Evolutionary conservation across 1,140 invertebrate species (phyloP).

Genomic region (Pseudomyrmex pallidus): DNA sequence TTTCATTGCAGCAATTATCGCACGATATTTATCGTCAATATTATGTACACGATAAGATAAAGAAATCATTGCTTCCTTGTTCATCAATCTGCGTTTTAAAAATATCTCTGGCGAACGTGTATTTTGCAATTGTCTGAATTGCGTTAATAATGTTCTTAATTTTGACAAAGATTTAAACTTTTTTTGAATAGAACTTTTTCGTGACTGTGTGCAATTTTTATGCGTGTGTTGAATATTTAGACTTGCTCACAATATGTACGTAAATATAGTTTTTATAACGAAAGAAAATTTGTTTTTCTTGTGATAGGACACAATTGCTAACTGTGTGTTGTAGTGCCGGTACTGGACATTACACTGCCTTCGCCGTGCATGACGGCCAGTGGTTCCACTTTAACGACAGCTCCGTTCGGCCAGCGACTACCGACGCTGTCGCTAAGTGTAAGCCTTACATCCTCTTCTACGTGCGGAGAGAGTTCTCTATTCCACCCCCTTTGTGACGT

Average conservation of each 20-base stretch:
- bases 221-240: not conserved
- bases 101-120: not conserved
- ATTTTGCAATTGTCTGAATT: not conserved
- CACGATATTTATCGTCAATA: not conserved
- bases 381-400: conserved; percentile 97
- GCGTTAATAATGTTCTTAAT: not conserved
- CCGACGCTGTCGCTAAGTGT: conserved; percentile 90
- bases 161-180: not conserved
- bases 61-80: not conserved
- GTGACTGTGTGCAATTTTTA: too few species aligned
- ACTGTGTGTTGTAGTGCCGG: conserved; percentile 87
- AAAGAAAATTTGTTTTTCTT: not conserved
- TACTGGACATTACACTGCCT: conserved; percentile 94
- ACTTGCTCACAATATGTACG: too few species aligned
- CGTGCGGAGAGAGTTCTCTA: conserved; percentile 89
- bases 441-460: conserved; percentile 96
- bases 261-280: not conserved
- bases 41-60: conserved; percentile 32
- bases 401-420: conserved; percentile 90
- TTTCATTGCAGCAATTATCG: not conserved
- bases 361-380: conserved; percentile 92
- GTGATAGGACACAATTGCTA: not conserved
- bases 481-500: conserved; percentile 83
- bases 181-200: too few species aligned
- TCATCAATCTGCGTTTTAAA: not conserved